A percentile compares a stretch with the other conserved stretches of the same genome.
phyloP scores from a whole-genome alignment of 2,888 invertebrate genomes.

The Dynastes maya region DNA sequence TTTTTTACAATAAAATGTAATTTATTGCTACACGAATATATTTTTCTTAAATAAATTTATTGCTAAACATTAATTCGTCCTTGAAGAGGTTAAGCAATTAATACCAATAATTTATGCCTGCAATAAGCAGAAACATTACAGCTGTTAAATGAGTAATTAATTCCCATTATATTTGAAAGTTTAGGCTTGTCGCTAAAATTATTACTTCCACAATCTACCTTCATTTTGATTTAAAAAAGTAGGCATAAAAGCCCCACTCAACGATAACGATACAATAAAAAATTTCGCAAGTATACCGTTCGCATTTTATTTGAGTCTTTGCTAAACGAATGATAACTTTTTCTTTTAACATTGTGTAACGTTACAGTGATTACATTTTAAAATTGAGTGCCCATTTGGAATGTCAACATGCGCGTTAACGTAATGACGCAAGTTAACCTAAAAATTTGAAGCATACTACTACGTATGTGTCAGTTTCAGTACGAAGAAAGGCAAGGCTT shows the following conservation, averaged over 20 bases:
- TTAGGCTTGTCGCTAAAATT: no score
- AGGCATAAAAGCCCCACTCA: background rate
- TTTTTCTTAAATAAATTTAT: no score
- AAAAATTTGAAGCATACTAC: constrained; percentile 8
- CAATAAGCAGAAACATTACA: no score
- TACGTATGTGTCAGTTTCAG: background rate
- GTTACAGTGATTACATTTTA: constrained; percentile 20
- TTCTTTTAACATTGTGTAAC: constrained; percentile 15
- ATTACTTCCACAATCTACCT: no score
- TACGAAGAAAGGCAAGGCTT: constrained; percentile 1
- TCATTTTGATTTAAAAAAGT: no score
- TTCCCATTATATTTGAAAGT: no score
- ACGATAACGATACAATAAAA: constrained; percentile 3
- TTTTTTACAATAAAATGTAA: no score
- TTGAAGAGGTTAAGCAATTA: no score
- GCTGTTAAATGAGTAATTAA: no score
- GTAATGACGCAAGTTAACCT: constrained; percentile 16
- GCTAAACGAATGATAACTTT: background rate
- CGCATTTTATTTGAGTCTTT: background rate
- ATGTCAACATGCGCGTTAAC: constrained; percentile 7
- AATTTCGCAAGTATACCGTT: background rate
- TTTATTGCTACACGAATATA: no score
- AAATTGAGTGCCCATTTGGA: constrained; percentile 14
- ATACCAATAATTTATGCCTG: no score
- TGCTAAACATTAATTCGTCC: no score